Evolutionary conservation across 2,113 vertebrate genomes (phyloP).

Genomic region (Puffinus mauretanicus): DNA sequence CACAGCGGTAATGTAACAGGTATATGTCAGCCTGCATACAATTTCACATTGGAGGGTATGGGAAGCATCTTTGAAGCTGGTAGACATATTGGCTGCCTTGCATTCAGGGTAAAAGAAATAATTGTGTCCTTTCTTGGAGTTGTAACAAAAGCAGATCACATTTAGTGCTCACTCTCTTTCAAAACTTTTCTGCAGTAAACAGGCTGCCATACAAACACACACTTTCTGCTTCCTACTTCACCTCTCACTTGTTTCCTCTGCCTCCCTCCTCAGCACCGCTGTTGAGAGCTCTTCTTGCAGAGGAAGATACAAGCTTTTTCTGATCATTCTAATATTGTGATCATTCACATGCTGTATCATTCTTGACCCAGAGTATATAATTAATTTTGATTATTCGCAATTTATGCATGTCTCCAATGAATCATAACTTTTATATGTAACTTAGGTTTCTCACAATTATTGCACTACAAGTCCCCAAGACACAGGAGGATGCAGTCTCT

Average conservation of each 20-base stretch:
- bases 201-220: background rate
- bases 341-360: background rate
- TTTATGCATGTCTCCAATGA: background rate
- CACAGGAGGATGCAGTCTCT: background rate
- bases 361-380: constrained; percentile 6
- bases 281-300: background rate
- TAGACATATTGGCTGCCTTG: background rate
- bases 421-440: background rate
- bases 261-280: background rate
- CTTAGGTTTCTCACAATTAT: background rate
- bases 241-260: background rate
- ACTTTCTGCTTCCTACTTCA: background rate
- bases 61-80: background rate
- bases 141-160: background rate
- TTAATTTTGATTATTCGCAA: constrained; percentile 21
- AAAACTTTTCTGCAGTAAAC: background rate
- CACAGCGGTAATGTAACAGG: background rate
- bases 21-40: background rate
- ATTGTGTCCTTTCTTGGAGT: background rate
- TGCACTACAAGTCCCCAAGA: background rate
- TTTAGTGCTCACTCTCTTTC: background rate
- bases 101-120: background rate
- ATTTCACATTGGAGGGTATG: background rate
- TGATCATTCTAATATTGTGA: background rate
- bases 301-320: background rate